Base-by-base conservation (phyloP, 2,888 invertebrate species). In the Cantharis lateralis region DNA sequence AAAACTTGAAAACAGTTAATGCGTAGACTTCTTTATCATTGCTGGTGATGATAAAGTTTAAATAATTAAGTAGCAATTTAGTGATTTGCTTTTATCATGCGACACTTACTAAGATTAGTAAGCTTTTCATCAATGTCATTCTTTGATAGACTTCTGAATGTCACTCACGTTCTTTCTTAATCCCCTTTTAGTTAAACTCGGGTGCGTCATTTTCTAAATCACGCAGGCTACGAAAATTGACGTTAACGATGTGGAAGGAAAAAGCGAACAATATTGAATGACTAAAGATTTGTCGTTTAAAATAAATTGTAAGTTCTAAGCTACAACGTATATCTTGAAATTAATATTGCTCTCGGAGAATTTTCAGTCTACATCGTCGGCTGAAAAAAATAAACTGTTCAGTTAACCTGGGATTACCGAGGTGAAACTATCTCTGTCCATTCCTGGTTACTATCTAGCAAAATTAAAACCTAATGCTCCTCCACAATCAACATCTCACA, bases 71-170 rank as follows among this genome's bases (percentile, higher is more conserved):
- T 63, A 32, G 48, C 61, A 70, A 28, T 18, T 62, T 48, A 64
- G 66, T 70, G 70, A 74, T 70, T 70, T 70, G 70, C 61, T 63
- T 28, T 66, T 63, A 62, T 63, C 64, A 61, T 70, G 63, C 64
- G 70, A 61, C 62, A 64, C 70, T 70, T 48, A 24, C 15, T 15
- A 68, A 61, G 62, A 68, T 71, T 75, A 75, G 64, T 61, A 24
- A 68, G 48, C 26, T 75, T 71, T 61, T 66, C 71, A 75, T 75
- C 75, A 75, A 75, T 26, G 66, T 74, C 28, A 32, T 64, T 66
- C 26, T 66, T 70, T 70, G 70, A 70, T 70, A 70, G 62, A 70
- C 70, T 26, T 71, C 71, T 66, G 64, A 24, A 71, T 71, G 71
- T 63, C 62, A 71, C 71, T 62, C 71, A 71, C 62, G 62, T 26